A percentile compares a stretch with the other conserved stretches of the same genome.
These are phyloP conservation scores for Dinoponera quadriceps DNA, from an alignment of 1,140 invertebrate genomes.

Conservation along the genomic window DNA sequence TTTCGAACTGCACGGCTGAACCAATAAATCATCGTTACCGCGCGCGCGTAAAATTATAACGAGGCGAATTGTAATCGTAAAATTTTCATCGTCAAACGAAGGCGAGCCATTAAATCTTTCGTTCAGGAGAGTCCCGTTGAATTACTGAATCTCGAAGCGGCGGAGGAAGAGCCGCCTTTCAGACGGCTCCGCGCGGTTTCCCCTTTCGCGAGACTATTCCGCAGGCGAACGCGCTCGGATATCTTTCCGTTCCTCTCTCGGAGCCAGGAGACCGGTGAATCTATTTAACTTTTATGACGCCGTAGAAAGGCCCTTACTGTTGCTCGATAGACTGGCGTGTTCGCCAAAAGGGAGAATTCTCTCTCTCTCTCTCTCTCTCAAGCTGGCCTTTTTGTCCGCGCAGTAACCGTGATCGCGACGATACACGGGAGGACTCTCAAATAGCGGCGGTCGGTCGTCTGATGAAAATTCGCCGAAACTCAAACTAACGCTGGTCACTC, in stretches of 20 bases:
- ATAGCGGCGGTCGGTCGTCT: constrained; percentile 43
- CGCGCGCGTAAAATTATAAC: constrained; percentile 34
- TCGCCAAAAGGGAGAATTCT: constrained; percentile 6
- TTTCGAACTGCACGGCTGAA: neutral
- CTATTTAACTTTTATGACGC: constrained; percentile 73
- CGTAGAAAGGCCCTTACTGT: constrained; percentile 53
- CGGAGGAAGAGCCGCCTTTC: neutral
- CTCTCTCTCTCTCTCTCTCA: constrained; percentile 34
- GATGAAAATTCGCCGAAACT: constrained; percentile 50
- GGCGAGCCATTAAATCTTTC: constrained; percentile 30
- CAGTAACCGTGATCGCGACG: constrained; percentile 55
- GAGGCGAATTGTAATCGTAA: constrained; percentile 35
- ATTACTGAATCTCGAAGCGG: constrained; percentile 57
- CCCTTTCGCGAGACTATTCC: constrained; percentile 59
- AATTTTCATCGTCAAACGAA: constrained; percentile 26
- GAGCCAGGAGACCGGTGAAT: constrained; percentile 46
- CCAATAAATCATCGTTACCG: constrained; percentile 8
- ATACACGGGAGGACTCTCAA: constrained; percentile 29
- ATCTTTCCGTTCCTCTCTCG: constrained; percentile 17
- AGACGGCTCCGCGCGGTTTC: constrained; percentile 10
- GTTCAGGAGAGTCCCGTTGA: constrained; percentile 41
- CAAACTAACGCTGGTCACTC: constrained; percentile 57
- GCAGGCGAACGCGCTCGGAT: constrained; percentile 58
- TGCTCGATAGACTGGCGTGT: constrained; percentile 63
- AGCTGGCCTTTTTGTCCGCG: constrained; percentile 49